These are phyloP conservation scores for Caenorhabditis tropicalis DNA, from an alignment of 1,140 invertebrate species.

Conservation along the genomic window DNA sequence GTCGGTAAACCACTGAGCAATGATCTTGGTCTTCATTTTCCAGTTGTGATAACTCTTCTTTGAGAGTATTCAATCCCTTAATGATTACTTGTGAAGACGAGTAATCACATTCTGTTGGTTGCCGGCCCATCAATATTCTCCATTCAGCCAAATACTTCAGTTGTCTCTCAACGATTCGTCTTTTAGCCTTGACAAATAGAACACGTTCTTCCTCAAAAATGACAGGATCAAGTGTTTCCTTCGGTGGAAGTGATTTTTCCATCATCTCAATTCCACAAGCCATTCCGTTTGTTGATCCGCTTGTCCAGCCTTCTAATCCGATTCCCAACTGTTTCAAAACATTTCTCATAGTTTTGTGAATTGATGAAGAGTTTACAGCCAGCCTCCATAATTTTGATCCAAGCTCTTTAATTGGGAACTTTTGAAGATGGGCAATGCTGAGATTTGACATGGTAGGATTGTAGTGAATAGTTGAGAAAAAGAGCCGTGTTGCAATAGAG, in stretches of 20 bases:
- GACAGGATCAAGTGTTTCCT: slow-evolving; percentile 55
- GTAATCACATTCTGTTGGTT: slow-evolving; percentile 2
- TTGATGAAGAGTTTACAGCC: not conserved
- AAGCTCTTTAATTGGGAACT: slow-evolving; percentile 29
- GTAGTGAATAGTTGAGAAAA: slow-evolving; percentile 15
- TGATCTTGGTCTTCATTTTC: not conserved
- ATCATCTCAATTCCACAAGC: slow-evolving; percentile 16
- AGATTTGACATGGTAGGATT: slow-evolving; percentile 17
- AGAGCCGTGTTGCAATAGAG: not conserved
- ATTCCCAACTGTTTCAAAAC: not conserved
- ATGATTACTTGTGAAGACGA: slow-evolving; percentile 25
- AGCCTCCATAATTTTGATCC: slow-evolving; percentile 31
- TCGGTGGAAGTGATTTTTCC: slow-evolving; percentile 38
- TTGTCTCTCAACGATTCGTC: slow-evolving; percentile 51
- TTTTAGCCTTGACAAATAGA: slow-evolving; percentile 10
- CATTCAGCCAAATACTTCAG: slow-evolving; percentile 44
- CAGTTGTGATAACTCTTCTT: not conserved
- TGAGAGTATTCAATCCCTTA: not conserved
- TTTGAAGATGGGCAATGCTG: slow-evolving; percentile 22
- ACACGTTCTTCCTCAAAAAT: slow-evolving; percentile 54
- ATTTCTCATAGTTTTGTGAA: not conserved
- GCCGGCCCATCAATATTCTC: slow-evolving; percentile 24
- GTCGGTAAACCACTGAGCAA: not conserved
- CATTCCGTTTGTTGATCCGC: not conserved
- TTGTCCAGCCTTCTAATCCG: slow-evolving; percentile 14